A percentile compares a stretch with the other conserved stretches of the same genome.
phyloP scores from a whole-genome alignment of 2,888 invertebrate species.

The Eudemis profundana region DNA sequence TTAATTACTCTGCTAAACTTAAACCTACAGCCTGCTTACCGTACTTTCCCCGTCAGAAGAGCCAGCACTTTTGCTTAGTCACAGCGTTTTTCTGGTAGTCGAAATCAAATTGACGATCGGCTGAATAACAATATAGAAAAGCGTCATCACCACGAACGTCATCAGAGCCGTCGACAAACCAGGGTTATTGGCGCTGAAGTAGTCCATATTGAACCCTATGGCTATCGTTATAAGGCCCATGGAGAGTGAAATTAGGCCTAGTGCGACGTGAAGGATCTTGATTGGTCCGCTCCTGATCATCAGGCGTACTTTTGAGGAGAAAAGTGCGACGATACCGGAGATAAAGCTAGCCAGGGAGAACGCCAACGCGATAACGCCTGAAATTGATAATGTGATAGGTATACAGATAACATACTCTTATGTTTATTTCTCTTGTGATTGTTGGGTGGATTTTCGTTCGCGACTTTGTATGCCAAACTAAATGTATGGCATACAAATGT shows the following conservation, averaged over 20 bases:
- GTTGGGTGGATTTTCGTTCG: too few relatives aligned
- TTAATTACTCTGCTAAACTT: background rate
- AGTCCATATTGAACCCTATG: constrained; percentile 76
- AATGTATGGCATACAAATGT: too few relatives aligned
- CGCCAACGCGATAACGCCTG: constrained; percentile 82
- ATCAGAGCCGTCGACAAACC: constrained; percentile 70
- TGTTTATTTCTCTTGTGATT: background rate
- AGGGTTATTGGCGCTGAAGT: constrained; percentile 62
- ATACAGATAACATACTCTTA: constrained; percentile 26
- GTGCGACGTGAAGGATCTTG: constrained; percentile 81
- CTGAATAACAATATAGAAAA: constrained; percentile 69
- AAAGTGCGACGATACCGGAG: constrained; percentile 80
- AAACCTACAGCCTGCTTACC: constrained; percentile 54
- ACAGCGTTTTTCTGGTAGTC: constrained; percentile 67
- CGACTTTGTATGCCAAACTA: too few relatives aligned
- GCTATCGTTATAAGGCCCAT: constrained; percentile 81
- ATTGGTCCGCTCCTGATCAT: constrained; percentile 76
- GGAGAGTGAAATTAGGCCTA: constrained; percentile 78
- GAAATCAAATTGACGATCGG: constrained; percentile 71
- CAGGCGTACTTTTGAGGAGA: constrained; percentile 79
- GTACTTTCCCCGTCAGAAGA: constrained; percentile 67
- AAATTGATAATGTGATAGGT: constrained; percentile 50
- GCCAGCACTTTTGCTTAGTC: constrained; percentile 61
- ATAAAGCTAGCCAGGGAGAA: constrained; percentile 76
- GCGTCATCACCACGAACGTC: constrained; percentile 64